Percentiles rank a stretch among this genome's conserved stretches.
These are phyloP conservation scores for Actinia equina DNA, from an alignment of 64 coral and sea anemone species.

Conservation along the genomic window DNA sequence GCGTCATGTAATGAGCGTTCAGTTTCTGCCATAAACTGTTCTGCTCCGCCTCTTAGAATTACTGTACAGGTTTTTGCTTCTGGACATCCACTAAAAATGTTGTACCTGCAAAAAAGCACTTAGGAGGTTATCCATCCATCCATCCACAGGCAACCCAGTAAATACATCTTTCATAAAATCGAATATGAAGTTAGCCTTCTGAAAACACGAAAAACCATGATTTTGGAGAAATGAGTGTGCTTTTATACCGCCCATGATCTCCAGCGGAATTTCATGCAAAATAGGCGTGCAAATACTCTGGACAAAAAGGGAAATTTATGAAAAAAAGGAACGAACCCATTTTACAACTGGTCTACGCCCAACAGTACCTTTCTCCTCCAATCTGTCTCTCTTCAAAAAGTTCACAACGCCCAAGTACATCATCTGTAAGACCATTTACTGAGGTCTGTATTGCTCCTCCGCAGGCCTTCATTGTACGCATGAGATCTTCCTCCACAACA, in stretches of 20 bases:
- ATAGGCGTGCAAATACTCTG: no score
- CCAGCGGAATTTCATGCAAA: no score
- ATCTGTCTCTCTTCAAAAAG: slow-evolving; percentile 94
- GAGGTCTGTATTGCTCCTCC: slow-evolving; percentile 97
- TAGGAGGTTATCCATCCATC: no score
- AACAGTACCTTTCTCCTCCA: slow-evolving; percentile 85
- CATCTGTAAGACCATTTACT: slow-evolving; percentile 87
- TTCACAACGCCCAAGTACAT: slow-evolving; percentile 85
- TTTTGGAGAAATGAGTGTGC: no score
- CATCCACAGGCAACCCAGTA: no score
- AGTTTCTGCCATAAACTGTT: slow-evolving; percentile 98
- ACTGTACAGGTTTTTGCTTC: slow-evolving; percentile 92
- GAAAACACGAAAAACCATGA: no score
- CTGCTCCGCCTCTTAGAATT: slow-evolving; percentile 89
- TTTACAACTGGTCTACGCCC: neutral
- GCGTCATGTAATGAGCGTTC: slow-evolving; percentile 95
- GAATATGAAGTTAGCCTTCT: no score
- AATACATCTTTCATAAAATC: no score
- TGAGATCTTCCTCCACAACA: slow-evolving; percentile 87
- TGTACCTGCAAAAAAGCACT: slow-evolving; percentile 60
- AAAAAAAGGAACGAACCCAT: neutral
- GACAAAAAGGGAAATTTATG: no score
- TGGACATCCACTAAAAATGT: slow-evolving; percentile 89
- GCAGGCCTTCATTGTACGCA: slow-evolving; percentile 98
- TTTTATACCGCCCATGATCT: no score